These are phyloP conservation scores for Metaphire vulgaris DNA, from an alignment of 1,140 invertebrate genomes.

Conservation along the genomic window DNA sequence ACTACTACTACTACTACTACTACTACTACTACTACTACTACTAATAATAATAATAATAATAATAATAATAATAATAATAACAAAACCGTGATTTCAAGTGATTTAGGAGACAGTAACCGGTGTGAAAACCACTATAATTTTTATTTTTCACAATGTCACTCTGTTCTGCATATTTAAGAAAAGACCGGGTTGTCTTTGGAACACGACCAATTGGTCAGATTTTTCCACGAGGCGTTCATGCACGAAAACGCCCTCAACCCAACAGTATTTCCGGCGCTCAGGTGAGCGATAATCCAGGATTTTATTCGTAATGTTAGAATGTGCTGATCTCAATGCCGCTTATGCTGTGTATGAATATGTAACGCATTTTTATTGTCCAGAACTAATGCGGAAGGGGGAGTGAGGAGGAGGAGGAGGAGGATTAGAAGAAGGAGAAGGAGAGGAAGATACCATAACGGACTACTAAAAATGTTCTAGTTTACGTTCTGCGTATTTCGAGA, in stretches of 20 bases:
- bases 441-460: not conserved
- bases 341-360: no score
- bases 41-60: no score
- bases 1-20: not conserved
- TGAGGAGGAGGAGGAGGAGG: not conserved
- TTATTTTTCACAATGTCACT: not conserved
- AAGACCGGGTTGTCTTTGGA: slow-evolving; percentile 37
- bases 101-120: no score
- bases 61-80: no score
- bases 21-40: no score
- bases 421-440: not conserved
- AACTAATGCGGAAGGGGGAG: not conserved
- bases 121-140: no score
- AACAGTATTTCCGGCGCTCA: slow-evolving; percentile 42
- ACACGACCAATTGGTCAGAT: slow-evolving; percentile 39
- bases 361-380: no score
- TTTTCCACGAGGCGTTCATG: slow-evolving; percentile 41
- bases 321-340: no score
- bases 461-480: no score
- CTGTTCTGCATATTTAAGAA: slow-evolving; percentile 35
- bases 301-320: not conserved
- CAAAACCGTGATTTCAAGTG: no score
- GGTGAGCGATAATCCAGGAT: slow-evolving; percentile 32
- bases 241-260: slow-evolving; percentile 48
- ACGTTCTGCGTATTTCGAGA: no score